phyloP scores from a whole-genome alignment of 2,888 invertebrate species.

The Drosophila austrosaltans region DNA sequence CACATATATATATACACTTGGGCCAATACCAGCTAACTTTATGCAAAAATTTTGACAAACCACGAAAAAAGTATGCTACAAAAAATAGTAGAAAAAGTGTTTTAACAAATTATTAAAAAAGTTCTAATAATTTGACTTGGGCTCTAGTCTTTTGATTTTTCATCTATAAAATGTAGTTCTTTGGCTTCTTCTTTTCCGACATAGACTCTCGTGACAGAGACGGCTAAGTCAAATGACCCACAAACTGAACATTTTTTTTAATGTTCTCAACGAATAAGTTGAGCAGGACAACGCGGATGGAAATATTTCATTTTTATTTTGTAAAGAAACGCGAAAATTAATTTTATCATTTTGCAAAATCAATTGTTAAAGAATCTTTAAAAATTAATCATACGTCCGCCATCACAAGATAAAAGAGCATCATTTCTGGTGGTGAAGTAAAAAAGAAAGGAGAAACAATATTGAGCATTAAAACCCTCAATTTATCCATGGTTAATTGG shows the following conservation, averaged over 20 bases:
- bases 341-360: neutral
- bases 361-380: neutral
- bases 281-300: too few relatives aligned
- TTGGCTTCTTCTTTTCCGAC: too few relatives aligned
- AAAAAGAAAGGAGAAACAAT: neutral
- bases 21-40: neutral
- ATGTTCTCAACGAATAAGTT: too few relatives aligned
- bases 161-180: too few relatives aligned
- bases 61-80: neutral
- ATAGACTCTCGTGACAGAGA: too few relatives aligned
- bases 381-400: neutral
- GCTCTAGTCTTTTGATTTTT: too few relatives aligned
- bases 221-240: too few relatives aligned
- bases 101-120: too few relatives aligned
- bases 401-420: neutral
- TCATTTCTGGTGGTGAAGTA: slow-evolving; percentile 2
- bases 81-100: neutral
- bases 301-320: too few relatives aligned
- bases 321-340: neutral
- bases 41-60: neutral
- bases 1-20: neutral
- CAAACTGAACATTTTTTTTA: too few relatives aligned
- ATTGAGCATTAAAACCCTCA: slow-evolving; percentile 1
- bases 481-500: slow-evolving; percentile 62
- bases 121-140: too few relatives aligned